Base-by-base conservation (phyloP, 2,113 vertebrate genomes). In the Hippopotamus amphibius region DNA sequence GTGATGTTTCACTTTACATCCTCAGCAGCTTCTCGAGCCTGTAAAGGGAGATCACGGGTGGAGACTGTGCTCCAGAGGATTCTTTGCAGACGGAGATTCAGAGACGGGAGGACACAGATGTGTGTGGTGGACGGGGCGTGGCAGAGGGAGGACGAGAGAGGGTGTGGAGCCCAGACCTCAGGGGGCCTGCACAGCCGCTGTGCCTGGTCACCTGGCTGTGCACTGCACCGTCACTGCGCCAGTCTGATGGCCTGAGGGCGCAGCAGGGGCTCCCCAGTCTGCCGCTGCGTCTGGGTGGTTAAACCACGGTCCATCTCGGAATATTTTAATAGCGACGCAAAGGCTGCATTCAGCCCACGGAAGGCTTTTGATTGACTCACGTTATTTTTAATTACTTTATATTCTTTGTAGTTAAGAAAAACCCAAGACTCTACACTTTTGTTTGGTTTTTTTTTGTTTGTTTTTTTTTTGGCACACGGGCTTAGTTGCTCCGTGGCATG, bases 161-260 rank as follows among this genome's bases (percentile, higher is more conserved):
- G 48, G 19, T 14, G 5, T 37, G 19, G 3, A 55, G 33, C 13
- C 46, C 5, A 8, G 2, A 22, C 28, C 11, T 21, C 26, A 2
- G 48, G 15, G 48, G 30, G 10, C 10, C 74, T 12, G 48, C 48
- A 77, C 30, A 7, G 28, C 28, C 8, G 65, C 65, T 17, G 72
- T 0, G 6, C 41, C 66, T 0, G 0, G 46, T 28, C 74, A 0
- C 46, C 74, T 11, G 9, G 28, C 46, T 48, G 3, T n/a, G 5
- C 30, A 4, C 48, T 33, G 76, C 30, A 6, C 30, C 30, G 13
- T 22, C 48, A 13, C 48, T 53, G 76, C 10, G 0, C 19, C 76
- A 33, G 0, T 8, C 76, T n/a, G 48, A 13, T 5, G 3, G 21
- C 5, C 19, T 0, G 4, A 30, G 17, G 26, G 30, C 11, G 74